A percentile compares a stretch with the other conserved stretches of the same genome.
These are phyloP conservation scores for Sicus ferrugineus DNA, from an alignment of 2,888 invertebrate species.

Conservation along the genomic window DNA sequence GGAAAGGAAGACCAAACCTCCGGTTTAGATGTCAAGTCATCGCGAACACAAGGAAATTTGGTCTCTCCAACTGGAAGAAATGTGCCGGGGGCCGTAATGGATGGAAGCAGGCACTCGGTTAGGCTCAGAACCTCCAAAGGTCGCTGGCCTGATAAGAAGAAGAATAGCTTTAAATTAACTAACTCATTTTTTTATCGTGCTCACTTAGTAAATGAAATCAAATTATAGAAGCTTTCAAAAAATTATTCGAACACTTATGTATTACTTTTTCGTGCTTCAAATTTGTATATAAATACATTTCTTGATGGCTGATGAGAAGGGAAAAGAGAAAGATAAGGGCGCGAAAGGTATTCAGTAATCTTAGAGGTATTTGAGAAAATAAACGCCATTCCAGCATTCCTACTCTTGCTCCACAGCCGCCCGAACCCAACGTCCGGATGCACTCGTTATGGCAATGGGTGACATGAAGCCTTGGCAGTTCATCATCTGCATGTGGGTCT, in stretches of 20 bases:
- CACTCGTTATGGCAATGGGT: constrained; percentile 75
- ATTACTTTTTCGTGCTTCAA: no score
- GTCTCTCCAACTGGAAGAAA: neutral
- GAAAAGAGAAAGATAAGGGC: no score
- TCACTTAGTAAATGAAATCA: no score
- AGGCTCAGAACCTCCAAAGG: neutral
- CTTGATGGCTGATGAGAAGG: no score
- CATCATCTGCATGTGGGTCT: constrained; percentile 73
- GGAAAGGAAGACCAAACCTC: no score
- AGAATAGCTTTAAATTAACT: no score
- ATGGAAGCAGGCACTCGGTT: neutral
- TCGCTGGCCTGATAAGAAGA: neutral
- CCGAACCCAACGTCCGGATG: constrained; percentile 64
- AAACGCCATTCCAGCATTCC: neutral
- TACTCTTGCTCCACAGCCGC: neutral
- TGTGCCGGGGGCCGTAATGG: neutral
- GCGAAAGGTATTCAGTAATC: neutral
- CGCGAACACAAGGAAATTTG: no score
- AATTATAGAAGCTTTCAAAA: no score
- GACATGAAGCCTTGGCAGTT: constrained; percentile 79
- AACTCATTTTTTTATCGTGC: no score
- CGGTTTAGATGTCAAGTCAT: no score
- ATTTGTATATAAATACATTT: no score
- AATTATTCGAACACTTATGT: no score
- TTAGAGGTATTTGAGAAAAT: neutral